phyloP scores from a whole-genome alignment of 2,113 vertebrate species.

The Dipodomys merriami region DNA sequence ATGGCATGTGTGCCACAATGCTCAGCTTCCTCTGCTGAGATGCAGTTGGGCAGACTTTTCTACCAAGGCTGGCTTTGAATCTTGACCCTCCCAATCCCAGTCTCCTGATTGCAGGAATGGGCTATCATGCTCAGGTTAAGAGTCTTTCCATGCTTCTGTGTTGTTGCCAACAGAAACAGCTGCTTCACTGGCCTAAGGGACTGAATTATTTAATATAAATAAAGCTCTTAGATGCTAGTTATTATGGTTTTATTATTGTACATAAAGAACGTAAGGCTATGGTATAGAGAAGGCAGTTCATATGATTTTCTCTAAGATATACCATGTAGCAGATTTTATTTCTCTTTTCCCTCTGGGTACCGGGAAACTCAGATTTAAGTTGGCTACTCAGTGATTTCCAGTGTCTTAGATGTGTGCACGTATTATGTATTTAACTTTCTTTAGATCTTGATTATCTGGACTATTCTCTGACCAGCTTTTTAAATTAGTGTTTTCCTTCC shows the following conservation, averaged over 20 bases:
- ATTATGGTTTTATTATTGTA: too few relatives aligned
- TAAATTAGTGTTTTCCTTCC: not conserved
- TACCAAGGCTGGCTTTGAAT: too few relatives aligned
- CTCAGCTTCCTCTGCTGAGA: too few relatives aligned
- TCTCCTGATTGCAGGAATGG: too few relatives aligned
- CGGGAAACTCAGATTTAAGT: not conserved
- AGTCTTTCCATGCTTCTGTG: not conserved
- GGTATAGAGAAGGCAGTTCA: not conserved
- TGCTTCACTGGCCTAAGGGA: not conserved
- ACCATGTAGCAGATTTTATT: not conserved
- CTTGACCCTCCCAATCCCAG: too few relatives aligned
- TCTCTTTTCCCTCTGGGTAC: constrained; percentile 1
- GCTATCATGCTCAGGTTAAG: too few relatives aligned
- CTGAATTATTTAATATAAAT: not conserved
- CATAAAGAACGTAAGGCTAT: not conserved
- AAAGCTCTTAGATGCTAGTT: not conserved
- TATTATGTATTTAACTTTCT: not conserved
- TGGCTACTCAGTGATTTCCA: not conserved
- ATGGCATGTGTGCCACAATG: too few relatives aligned
- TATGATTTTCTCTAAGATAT: not conserved
- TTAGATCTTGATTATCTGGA: not conserved
- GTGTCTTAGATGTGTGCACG: not conserved
- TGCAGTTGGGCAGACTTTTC: too few relatives aligned
- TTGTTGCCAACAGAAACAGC: not conserved
- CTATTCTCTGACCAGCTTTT: not conserved